These are phyloP conservation scores for Cheilosia urbana DNA, from an alignment of 2,888 invertebrate genomes.

Conservation along the genomic window DNA sequence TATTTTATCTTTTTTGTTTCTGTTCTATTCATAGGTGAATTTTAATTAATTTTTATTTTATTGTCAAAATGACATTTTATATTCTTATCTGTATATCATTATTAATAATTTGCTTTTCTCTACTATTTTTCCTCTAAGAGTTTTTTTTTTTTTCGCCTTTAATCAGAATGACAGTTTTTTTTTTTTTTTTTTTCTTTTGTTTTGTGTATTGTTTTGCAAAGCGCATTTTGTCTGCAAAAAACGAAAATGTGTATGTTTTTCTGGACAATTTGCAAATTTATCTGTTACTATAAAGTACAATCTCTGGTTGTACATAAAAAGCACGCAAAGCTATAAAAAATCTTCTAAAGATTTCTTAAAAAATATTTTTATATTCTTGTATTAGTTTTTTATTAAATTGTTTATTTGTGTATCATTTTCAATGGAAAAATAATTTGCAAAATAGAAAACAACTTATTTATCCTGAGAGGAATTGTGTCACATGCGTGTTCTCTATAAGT, in stretches of 20 bases:
- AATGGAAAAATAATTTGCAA: conserved; percentile 72
- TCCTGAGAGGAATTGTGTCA: conserved; percentile 74
- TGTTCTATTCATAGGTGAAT: conserved; percentile 54
- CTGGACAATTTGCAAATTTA: conserved; percentile 70
- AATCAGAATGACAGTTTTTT: conserved; percentile 39
- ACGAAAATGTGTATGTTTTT: conserved; percentile 27
- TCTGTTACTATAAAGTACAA: conserved; percentile 69
- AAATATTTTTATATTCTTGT: conserved; percentile 49
- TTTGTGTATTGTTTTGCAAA: conserved; percentile 40
- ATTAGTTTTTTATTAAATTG: conserved; percentile 2
- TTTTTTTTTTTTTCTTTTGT: conserved; percentile 1
- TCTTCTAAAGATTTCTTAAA: conserved; percentile 74
- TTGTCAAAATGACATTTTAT: conserved; percentile 71
- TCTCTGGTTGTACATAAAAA: conserved; percentile 71
- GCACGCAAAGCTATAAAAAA: conserved; percentile 75
- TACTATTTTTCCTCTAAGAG: conserved; percentile 72
- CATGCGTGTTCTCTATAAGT: conserved; percentile 66
- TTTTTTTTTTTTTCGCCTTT: conserved; percentile 55
- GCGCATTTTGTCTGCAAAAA: conserved; percentile 36
- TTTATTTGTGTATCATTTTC: conserved; percentile 35
- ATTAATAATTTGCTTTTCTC: conserved; percentile 48
- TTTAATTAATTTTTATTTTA: conserved; percentile 53
- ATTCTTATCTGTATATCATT: conserved; percentile 40
- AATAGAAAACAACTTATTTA: conserved; percentile 75
- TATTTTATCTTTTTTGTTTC: conserved; percentile 15